Evolutionary conservation across 2,888 invertebrate genomes (phyloP).

Genomic region (Tromatobia lineatoria): DNA sequence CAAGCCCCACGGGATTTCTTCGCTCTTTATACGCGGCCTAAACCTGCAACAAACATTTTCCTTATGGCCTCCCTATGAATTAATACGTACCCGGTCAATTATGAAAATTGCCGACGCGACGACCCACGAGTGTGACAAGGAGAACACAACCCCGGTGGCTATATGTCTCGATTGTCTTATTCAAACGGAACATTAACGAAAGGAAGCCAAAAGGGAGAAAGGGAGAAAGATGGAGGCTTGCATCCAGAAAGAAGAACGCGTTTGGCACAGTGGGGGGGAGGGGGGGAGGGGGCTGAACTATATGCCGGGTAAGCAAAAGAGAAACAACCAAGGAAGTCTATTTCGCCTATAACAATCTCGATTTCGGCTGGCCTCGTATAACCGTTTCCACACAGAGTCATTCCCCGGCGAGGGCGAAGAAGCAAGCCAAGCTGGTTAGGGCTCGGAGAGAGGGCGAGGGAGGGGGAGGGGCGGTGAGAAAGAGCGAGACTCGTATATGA

Average conservation of each 20-base stretch:
- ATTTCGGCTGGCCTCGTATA: constrained; percentile 3
- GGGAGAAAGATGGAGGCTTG: not conserved
- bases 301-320: not conserved
- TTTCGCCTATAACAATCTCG: constrained; percentile 44
- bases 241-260: not conserved
- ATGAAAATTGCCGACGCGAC: constrained; percentile 42
- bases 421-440: not conserved
- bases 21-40: constrained; percentile 32
- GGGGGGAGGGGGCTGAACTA: constrained; percentile 9
- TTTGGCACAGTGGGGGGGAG: constrained; percentile 8
- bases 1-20: constrained; percentile 29
- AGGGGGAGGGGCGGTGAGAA: constrained; percentile 18
- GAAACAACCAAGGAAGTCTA: constrained; percentile 1
- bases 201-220: constrained; percentile 1
- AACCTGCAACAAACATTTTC: constrained; percentile 46
- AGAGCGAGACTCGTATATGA: constrained; percentile 37
- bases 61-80: constrained; percentile 33
- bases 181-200: constrained; percentile 48
- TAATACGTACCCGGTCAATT: constrained; percentile 46
- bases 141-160: not conserved
- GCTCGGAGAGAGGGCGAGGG: not conserved
- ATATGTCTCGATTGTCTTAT: constrained; percentile 50
- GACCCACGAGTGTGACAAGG: not conserved
- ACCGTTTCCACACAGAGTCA: not conserved
- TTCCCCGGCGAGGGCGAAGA: constrained; percentile 6